Conservation (phyloP, 2,797 vertebrate genomes). For the Notoglanidium macrostoma region DNA sequence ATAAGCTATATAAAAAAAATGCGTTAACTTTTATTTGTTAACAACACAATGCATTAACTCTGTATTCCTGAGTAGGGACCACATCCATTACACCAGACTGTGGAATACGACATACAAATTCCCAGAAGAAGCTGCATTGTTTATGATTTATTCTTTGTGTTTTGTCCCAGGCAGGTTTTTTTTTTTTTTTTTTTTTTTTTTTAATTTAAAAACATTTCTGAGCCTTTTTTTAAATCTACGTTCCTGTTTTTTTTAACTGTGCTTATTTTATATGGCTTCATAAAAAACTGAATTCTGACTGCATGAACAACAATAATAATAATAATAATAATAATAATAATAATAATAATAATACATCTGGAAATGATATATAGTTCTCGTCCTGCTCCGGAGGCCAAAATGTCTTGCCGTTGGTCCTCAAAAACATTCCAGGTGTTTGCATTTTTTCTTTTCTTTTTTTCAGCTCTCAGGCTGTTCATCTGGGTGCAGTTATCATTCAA, state of each 20-base stretch:
- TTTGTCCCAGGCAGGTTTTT: too few species aligned
- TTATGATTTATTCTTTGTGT: not conserved
- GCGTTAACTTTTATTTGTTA: too few species aligned
- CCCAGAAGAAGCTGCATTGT: not conserved
- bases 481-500: not conserved
- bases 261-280: too few species aligned
- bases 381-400: not conserved
- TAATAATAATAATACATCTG: not conserved
- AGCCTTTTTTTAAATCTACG: too few species aligned
- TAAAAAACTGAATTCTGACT: too few species aligned
- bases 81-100: not conserved
- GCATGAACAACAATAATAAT: not conserved
- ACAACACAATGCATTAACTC: too few species aligned
- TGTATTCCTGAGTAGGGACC: too few species aligned
- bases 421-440: slow-evolving; percentile 30
- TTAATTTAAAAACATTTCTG: not conserved
- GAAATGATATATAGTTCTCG: not conserved
- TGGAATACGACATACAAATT: not conserved
- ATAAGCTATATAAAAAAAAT: not conserved
- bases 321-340: not conserved
- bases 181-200: too few species aligned
- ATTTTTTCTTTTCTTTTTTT: not conserved
- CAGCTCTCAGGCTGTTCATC: slow-evolving; percentile 3
- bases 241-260: too few species aligned
- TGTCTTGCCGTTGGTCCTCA: not conserved